Conservation (phyloP, 2,113 vertebrate genomes). For the Himantopus leucocephalus region DNA sequence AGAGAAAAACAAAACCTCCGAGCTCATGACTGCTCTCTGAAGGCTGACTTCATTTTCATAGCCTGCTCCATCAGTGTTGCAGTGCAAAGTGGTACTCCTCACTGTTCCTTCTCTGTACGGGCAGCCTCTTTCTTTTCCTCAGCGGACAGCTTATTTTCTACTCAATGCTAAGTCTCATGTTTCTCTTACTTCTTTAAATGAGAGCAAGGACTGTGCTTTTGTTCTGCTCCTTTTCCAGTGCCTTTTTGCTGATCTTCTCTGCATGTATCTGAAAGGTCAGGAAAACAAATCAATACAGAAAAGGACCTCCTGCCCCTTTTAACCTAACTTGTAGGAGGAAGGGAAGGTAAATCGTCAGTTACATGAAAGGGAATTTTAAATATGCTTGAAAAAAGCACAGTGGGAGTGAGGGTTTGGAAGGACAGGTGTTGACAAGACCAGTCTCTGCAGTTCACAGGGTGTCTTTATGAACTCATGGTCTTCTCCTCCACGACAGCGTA, state of each 20-base stretch:
- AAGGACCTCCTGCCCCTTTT: slow-evolving; percentile 63
- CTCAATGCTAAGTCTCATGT: not conserved
- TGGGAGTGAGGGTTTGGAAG: not conserved
- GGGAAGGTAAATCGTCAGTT: not conserved
- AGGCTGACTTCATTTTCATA: not conserved
- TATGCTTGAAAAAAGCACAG: slow-evolving; percentile 31
- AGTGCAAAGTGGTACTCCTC: not conserved
- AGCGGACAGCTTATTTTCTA: not conserved
- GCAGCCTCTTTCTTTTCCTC: not conserved
- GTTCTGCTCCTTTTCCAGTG: slow-evolving; percentile 23
- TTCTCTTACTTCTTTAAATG: slow-evolving; percentile 12
- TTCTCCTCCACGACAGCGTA: not conserved
- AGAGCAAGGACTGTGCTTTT: not conserved
- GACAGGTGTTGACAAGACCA: slow-evolving; percentile 44
- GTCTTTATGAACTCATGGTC: not conserved
- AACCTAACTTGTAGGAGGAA: slow-evolving; percentile 26
- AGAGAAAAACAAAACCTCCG: not conserved
- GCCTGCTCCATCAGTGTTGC: not conserved
- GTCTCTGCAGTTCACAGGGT: not conserved
- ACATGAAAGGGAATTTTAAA: slow-evolving; percentile 67
- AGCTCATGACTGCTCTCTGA: not conserved
- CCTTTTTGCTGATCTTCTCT: slow-evolving; percentile 53
- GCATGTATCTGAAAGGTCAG: slow-evolving; percentile 67
- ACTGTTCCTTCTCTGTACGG: not conserved
- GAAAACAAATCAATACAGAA: slow-evolving; percentile 67